Percentiles rank a stretch among this genome's conserved stretches.
Evolutionary conservation across 2,113 vertebrate genomes (phyloP).

Genomic region (Neodontobutis hainanensis): DNA sequence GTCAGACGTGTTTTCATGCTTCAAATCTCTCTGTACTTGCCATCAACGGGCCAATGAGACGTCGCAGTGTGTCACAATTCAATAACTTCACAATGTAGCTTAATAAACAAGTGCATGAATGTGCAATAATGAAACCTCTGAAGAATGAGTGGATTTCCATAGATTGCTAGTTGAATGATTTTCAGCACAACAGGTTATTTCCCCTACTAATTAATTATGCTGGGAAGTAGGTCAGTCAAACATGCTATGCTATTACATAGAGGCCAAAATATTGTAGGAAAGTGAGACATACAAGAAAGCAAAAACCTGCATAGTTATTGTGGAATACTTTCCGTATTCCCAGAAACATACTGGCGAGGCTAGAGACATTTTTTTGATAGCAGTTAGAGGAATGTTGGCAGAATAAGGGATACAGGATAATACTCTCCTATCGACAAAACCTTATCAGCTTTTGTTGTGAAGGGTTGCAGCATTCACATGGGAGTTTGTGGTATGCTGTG

Average conservation of each 20-base stretch:
- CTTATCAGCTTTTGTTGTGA: slow-evolving; percentile 50
- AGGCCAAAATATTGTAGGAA: no score
- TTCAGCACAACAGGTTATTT: neutral
- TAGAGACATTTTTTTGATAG: slow-evolving; percentile 28
- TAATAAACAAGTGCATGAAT: neutral
- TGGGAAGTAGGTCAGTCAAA: slow-evolving; percentile 21
- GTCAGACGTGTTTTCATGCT: slow-evolving; percentile 48
- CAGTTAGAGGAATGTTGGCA: slow-evolving; percentile 8
- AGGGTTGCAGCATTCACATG: slow-evolving; percentile 49
- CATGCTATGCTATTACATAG: no score
- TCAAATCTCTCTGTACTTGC: slow-evolving; percentile 3
- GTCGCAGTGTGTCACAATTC: slow-evolving; percentile 29
- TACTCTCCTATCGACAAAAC: neutral
- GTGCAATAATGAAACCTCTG: slow-evolving; percentile 10
- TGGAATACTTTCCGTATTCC: slow-evolving; percentile 36
- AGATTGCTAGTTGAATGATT: slow-evolving; percentile 7
- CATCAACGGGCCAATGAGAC: slow-evolving; percentile 17
- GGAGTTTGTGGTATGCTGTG: slow-evolving; percentile 41
- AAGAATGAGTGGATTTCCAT: neutral
- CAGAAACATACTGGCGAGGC: slow-evolving; percentile 26
- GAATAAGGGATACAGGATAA: slow-evolving; percentile 4
- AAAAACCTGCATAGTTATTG: neutral
- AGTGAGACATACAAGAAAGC: neutral
- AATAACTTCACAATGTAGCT: slow-evolving; percentile 10
- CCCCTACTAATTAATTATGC: slow-evolving; percentile 11